These are phyloP conservation scores for Rhodophaea formosa DNA, from an alignment of 2,888 invertebrate genomes.

Conservation along the genomic window DNA sequence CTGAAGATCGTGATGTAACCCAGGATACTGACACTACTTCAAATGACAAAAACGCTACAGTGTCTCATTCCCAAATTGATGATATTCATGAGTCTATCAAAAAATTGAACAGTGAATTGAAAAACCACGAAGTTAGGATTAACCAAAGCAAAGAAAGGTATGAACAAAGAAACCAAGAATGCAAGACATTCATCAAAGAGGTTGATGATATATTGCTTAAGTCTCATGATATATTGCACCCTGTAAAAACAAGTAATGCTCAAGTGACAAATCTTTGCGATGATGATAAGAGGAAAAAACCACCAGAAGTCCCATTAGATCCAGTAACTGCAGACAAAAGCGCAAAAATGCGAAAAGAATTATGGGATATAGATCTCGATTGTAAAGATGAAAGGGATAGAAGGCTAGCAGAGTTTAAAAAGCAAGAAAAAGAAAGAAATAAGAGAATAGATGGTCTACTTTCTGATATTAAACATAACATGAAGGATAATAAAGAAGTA, in stretches of 20 bases:
- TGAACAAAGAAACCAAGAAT: slow-evolving; percentile 61
- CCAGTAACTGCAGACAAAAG: slow-evolving; percentile 20
- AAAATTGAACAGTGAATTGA: slow-evolving; percentile 60
- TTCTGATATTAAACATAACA: slow-evolving; percentile 66
- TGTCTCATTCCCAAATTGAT: slow-evolving; percentile 58
- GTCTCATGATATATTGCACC: slow-evolving; percentile 64
- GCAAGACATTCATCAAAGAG: slow-evolving; percentile 66
- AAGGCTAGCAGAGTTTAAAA: slow-evolving; percentile 42
- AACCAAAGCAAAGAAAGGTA: slow-evolving; percentile 58
- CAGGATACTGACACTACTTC: slow-evolving; percentile 17
- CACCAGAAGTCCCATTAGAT: slow-evolving; percentile 20
- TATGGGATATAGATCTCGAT: slow-evolving; percentile 52
- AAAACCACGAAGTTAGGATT: slow-evolving; percentile 62
- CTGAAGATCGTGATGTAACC: slow-evolving; percentile 16
- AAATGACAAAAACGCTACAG: slow-evolving; percentile 27
- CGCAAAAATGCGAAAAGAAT: slow-evolving; percentile 47
- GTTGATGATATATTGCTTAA: slow-evolving; percentile 63
- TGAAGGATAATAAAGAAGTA: slow-evolving; percentile 73
- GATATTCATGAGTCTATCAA: slow-evolving; percentile 64
- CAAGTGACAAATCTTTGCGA: slow-evolving; percentile 25
- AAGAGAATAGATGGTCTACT: slow-evolving; percentile 61
- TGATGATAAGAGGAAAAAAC: slow-evolving; percentile 16
- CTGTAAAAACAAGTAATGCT: slow-evolving; percentile 31
- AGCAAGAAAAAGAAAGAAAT: slow-evolving; percentile 52
- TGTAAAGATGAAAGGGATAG: slow-evolving; percentile 41